Evolutionary conservation across 2,797 vertebrate species (phyloP).

Genomic region (Mareca strepera): DNA sequence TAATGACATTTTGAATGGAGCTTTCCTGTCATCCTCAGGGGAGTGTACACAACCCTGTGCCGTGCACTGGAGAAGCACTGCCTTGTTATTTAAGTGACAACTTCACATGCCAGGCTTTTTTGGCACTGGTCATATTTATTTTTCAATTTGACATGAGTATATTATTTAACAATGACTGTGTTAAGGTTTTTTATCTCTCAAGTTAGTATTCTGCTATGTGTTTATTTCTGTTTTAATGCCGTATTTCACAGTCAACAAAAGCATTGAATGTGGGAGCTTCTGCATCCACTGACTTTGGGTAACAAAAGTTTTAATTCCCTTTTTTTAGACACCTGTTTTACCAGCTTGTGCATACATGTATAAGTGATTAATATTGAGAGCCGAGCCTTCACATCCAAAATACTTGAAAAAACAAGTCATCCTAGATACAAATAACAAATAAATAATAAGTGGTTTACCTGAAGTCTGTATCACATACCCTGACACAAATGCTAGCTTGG

Average conservation of each 20-base stretch:
- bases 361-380: not conserved
- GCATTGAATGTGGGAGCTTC: not conserved
- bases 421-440: not conserved
- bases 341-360: not conserved
- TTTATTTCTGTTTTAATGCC: conserved; percentile 28
- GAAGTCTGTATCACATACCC: not conserved
- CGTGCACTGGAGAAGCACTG: not conserved
- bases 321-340: not conserved
- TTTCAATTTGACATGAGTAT: not conserved
- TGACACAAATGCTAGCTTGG: not conserved
- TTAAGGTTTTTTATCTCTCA: not conserved
- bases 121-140: not conserved
- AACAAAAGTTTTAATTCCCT: not conserved
- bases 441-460: not conserved
- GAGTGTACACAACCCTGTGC: not conserved
- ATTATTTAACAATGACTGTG: not conserved
- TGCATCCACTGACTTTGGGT: not conserved
- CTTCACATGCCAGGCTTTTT: not conserved
- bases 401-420: not conserved
- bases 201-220: not conserved
- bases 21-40: not conserved
- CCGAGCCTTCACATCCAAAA: not conserved
- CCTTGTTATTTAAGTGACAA: not conserved
- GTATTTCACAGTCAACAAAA: conserved; percentile 5
- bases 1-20: not conserved